Evolutionary conservation across 2,888 invertebrate genomes (phyloP).

Genomic region (Deilephila porcellus): DNA sequence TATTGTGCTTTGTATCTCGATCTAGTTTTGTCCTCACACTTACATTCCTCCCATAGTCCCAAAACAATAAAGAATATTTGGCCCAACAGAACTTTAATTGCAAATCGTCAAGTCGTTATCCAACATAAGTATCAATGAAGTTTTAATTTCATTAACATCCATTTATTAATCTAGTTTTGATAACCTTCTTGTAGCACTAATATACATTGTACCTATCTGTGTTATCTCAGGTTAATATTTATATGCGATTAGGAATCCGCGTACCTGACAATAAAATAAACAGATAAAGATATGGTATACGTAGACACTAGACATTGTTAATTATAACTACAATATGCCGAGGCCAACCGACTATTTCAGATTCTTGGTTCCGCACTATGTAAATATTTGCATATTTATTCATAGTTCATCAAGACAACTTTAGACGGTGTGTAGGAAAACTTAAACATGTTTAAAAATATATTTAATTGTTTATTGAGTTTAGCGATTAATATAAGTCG

Average conservation of each 20-base stretch:
- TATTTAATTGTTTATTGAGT: background rate
- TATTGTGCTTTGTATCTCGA: too few relatives aligned
- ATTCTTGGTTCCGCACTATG: slow-evolving; percentile 5
- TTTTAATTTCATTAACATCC: too few relatives aligned
- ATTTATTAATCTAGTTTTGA: background rate
- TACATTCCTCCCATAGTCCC: too few relatives aligned
- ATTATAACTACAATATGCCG: background rate
- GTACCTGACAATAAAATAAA: slow-evolving; percentile 24
- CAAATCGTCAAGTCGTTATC: too few relatives aligned
- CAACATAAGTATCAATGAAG: too few relatives aligned
- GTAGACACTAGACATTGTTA: slow-evolving; percentile 24
- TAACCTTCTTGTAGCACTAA: background rate
- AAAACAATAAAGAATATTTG: too few relatives aligned
- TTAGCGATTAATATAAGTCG: background rate
- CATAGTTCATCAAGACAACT: background rate
- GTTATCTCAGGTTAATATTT: slow-evolving; percentile 6
- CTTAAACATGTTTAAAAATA: background rate
- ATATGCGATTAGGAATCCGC: slow-evolving; percentile 1
- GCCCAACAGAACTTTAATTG: too few relatives aligned
- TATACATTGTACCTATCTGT: background rate
- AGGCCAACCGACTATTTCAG: background rate
- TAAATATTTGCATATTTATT: slow-evolving; percentile 10
- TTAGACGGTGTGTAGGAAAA: background rate
- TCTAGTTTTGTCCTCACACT: too few relatives aligned
- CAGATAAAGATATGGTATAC: slow-evolving; percentile 10